Base-by-base conservation (phyloP, 2,888 invertebrate species). In the Azorinus chamasolen region DNA sequence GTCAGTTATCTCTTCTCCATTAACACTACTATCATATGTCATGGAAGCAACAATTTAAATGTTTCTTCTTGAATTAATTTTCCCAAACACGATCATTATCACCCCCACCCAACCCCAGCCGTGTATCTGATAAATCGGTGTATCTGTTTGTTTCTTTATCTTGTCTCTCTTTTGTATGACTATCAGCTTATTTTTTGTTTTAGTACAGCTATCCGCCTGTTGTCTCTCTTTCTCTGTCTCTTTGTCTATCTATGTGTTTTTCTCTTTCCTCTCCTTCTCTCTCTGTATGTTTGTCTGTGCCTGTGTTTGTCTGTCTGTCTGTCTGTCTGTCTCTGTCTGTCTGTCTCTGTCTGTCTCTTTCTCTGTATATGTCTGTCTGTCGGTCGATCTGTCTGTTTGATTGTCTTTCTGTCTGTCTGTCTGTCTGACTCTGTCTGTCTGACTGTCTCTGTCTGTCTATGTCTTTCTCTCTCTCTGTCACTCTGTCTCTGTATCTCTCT, bases 191-290 rank as follows among this genome's bases (percentile, higher is more conserved):
- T n/a, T n/a, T n/a, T n/a, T n/a, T n/a, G n/a, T n/a, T n/a, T n/a
- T n/a, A n/a, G n/a, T n/a, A n/a, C n/a, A n/a, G n/a, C n/a, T n/a
- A n/a, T n/a, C n/a, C n/a, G n/a, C n/a, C n/a, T n/a, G n/a, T n/a
- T n/a, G n/a, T 59, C 59, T 59, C 59, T 39, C 57, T 57, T 39
- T 57, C 57, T 57, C 57, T 57, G 39, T 57, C 57, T 57, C 41
- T 57, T 39, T 57, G 39, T 57, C 57, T 57, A 37, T 57, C 57
- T 57, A 37, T 58, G 24, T 20, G 1, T n/a, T 27, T 24, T 25
- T 51, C 6, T 22, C 6, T 51, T 51, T 14, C 14, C 27, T 24
- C 24, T 51, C 5, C 22, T 16, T 14, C 41, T 41, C 41, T 41
- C 14, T 41, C 41, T 41, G 10, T 41, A 10, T 54, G 25, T 54